Evolutionary conservation across 2,888 invertebrate genomes (phyloP), one percentile per base, ranked within the genome.

Genomic region (Icerya purchasi): DNA sequence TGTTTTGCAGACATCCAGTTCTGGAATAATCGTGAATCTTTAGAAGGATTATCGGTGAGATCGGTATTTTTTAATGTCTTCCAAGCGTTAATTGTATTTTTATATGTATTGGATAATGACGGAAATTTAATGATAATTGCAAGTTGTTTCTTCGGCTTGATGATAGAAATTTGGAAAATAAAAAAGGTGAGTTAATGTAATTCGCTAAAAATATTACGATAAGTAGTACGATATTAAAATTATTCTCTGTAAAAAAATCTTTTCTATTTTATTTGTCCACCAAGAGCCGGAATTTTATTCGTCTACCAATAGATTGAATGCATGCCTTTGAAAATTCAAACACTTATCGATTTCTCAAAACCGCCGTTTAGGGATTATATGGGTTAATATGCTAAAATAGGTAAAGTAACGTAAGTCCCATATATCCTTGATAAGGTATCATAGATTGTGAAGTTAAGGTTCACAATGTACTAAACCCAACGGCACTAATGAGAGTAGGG

Each of bases 161-260:
- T 87, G 61, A 99, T 99, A 69, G 98, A 99, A 74, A 76, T 96
- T 63, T 99, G 98, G 98, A 99, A 99, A 73, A 96, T 99, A 60
- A 88, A 93, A 70, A 99, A 99, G 77, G 79, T 79, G 61, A 56
- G 62, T 54, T 5, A 36, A 52, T 25, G n/a, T n/a, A n/a, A n/a
- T n/a, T n/a, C n/a, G n/a, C n/a, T n/a, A n/a, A n/a, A n/a, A n/a
- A n/a, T n/a, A n/a, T n/a, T n/a, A n/a, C n/a, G n/a, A n/a, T n/a
- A n/a, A n/a, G n/a, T n/a, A n/a, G n/a, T n/a, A n/a, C n/a, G n/a
- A n/a, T n/a, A n/a, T n/a, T n/a, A n/a, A n/a, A n/a, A n/a, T n/a
- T n/a, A n/a, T n/a, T n/a, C n/a, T n/a, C n/a, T n/a, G n/a, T n/a
- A n/a, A n/a, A n/a, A n/a, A n/a, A n/a, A n/a, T n/a, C n/a, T n/a